A percentile compares a stretch with the other conserved stretches of the same genome.
phyloP scores from a whole-genome alignment of 2,888 invertebrate species.

The Strigamia crassipes region DNA sequence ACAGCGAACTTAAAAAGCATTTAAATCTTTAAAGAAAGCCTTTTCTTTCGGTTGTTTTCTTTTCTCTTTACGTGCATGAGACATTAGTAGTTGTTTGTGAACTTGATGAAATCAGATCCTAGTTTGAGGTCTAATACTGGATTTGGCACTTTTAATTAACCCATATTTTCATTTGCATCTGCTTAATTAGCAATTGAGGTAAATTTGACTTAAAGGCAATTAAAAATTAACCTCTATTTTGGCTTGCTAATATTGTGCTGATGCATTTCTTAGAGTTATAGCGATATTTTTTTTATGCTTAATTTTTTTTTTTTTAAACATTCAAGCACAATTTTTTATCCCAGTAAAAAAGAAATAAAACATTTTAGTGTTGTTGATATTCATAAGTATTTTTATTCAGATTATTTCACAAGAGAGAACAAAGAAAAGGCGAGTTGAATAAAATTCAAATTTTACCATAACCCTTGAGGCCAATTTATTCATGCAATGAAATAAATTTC shows the following conservation, averaged over 20 bases:
- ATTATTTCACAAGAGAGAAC: not conserved
- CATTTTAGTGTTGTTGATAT: not conserved
- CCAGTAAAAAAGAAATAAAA: not conserved
- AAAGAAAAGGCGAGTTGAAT: not conserved
- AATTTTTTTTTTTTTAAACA: not conserved
- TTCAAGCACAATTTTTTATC: not conserved
- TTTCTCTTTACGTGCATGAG: not conserved
- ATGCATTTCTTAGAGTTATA: too few species aligned
- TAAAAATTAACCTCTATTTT: not conserved
- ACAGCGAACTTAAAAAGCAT: not conserved
- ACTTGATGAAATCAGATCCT: not conserved
- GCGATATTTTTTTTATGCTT: not conserved
- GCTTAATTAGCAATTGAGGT: not conserved
- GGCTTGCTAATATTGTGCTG: not conserved
- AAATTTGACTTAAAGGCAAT: slow-evolving; percentile 2
- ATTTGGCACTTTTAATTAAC: slow-evolving; percentile 15
- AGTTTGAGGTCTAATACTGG: not conserved
- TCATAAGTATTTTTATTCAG: not conserved
- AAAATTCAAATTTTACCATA: slow-evolving; percentile 31
- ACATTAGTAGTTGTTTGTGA: not conserved
- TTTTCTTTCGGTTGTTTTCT: not conserved
- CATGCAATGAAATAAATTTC: slow-evolving; percentile 28
- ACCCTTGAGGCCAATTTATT: slow-evolving; percentile 31
- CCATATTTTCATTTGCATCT: slow-evolving; percentile 20
- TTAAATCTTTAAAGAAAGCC: not conserved